phyloP scores from a whole-genome alignment of 2,888 invertebrate species.

The Chalcosyrphus nemorum region DNA sequence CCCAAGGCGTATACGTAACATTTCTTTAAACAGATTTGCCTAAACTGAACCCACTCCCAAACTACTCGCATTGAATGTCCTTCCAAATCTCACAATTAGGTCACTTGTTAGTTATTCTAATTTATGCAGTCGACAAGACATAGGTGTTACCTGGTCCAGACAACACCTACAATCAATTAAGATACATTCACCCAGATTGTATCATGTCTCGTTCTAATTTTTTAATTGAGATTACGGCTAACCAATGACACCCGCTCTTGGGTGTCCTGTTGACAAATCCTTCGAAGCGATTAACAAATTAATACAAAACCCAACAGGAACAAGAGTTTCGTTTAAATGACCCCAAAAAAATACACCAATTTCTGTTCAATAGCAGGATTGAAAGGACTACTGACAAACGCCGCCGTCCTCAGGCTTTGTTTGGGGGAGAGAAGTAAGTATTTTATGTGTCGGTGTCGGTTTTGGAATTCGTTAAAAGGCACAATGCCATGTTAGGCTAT shows the following conservation, averaged over 20 bases:
- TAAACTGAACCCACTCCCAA: too few relatives aligned
- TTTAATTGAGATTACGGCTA: conserved; percentile 9
- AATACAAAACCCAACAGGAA: background rate
- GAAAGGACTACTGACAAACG: background rate
- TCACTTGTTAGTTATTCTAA: background rate
- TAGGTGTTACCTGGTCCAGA: background rate
- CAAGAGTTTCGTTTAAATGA: background rate
- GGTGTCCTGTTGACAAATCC: background rate
- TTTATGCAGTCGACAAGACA: background rate
- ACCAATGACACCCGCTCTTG: background rate
- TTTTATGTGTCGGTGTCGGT: background rate
- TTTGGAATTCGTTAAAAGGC: conserved; percentile 1
- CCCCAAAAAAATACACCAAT: background rate
- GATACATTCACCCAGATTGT: background rate
- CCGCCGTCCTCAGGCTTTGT: background rate
- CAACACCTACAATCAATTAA: background rate
- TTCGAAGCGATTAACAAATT: conserved; percentile 6
- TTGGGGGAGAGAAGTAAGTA: too few relatives aligned
- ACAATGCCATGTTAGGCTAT: background rate
- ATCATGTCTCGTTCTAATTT: background rate
- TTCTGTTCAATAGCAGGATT: background rate
- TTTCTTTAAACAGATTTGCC: too few relatives aligned
- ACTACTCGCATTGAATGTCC: background rate
- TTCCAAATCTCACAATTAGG: background rate
- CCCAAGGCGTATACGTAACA: too few relatives aligned